Evolutionary conservation across 2,888 invertebrate genomes (phyloP), one percentile per base, ranked within the genome.

Genomic region (Melinaea menophilus): DNA sequence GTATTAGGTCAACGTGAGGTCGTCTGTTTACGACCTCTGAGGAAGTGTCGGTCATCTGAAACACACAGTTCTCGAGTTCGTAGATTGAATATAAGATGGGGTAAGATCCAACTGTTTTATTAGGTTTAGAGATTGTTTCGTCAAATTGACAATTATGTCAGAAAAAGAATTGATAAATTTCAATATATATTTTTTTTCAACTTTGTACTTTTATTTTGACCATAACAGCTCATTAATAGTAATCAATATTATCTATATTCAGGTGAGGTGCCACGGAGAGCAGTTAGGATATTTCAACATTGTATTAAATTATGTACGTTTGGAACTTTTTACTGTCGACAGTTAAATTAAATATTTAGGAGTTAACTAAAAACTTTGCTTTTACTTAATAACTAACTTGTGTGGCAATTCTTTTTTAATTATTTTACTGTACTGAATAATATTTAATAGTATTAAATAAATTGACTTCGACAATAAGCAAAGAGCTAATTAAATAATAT

Each of bases 51-150:
- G 22, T 22, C 22, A 22, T 22, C 22, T 22, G 22, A 22, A 22
- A 22, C 22, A 22, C 22, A 22, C 22, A 22, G 22, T 22, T 22
- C 22, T 22, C 22, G 22, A 84, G 88, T 85, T 86, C 88, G 88
- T 87, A 89, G 88, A 89, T 89, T 90, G 88, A 88, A 90, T 90
- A 89, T 88, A 89, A 88, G 90, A 90, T 90, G 90, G 89, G 90
- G 90, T 86, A 89, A 88, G 86, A 84, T 84, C 85, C 84, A 79
- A 84, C 82, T 85, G 86, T 86, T 88, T 87, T 87, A 87, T 84
- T 84, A 82, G 82, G 80, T 80, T 82, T 77, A 76, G 78, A 77
- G 77, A 81, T 84, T 78, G 85, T 81, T 82, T 82, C 22, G 22
- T 22, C 22, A 1, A 22, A 22, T 22, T 22, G 22, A 22, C 1